Percentiles rank a stretch among this genome's conserved stretches.
Evolutionary conservation across 30 jellyfish, hydroid and myxozoan genomes (phyloP).

Genomic region (Hydractinia symbiolongicarpus): DNA sequence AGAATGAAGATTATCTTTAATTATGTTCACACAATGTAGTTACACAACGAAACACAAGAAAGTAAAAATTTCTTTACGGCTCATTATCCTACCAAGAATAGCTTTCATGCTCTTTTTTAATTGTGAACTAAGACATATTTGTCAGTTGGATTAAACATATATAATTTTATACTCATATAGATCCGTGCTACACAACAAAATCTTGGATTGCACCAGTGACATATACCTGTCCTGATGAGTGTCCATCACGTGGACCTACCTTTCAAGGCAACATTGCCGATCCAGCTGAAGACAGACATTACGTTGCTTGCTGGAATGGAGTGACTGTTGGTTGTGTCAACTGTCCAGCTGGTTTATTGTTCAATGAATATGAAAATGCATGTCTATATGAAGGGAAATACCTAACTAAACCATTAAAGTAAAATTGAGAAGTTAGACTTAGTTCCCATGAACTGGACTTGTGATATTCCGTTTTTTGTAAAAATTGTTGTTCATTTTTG

Average conservation of each 20-base stretch:
- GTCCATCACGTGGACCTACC: constrained; percentile 7
- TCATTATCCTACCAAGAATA: too few species aligned
- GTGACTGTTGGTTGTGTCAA: constrained; percentile 28
- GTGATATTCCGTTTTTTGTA: too few species aligned
- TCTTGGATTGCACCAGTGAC: not conserved
- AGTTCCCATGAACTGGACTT: too few species aligned
- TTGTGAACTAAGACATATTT: too few species aligned
- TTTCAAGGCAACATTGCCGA: constrained; percentile 5
- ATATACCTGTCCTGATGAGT: not conserved
- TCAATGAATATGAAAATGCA: constrained; percentile 25
- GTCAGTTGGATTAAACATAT: too few species aligned
- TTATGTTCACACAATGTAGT: not conserved
- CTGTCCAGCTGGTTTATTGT: constrained; percentile 31
- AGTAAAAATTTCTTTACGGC: too few species aligned
- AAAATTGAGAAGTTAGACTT: not conserved
- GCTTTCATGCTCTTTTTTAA: too few species aligned
- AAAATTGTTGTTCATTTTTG: too few species aligned
- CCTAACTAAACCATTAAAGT: constrained; percentile 4
- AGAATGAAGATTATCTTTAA: not conserved
- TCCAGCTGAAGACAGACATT: constrained; percentile 7
- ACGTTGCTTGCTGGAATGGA: constrained; percentile 38
- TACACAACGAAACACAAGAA: not conserved
- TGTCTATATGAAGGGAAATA: constrained; percentile 23
- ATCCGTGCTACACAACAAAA: constrained; percentile 7
- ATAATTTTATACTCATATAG: not conserved